Conservation (phyloP, 2,888 invertebrate species). For the Philereme vetulata region DNA sequence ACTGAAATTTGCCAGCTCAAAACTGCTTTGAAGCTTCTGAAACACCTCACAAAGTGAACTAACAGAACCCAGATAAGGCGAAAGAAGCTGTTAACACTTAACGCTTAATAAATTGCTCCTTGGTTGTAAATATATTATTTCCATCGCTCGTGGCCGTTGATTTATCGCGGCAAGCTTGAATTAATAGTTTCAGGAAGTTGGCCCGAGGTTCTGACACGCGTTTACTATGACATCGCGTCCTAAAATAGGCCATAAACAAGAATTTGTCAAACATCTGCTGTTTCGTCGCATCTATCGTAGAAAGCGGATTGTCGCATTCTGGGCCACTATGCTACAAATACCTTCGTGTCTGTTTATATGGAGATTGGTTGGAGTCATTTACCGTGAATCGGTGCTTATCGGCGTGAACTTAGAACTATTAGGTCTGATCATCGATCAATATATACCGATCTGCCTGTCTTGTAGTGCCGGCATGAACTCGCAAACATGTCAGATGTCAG, state of each 20-base stretch:
- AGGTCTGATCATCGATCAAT: too few relatives aligned
- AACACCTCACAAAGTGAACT: constrained; percentile 17
- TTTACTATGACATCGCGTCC: constrained; percentile 46
- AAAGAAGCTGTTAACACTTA: constrained; percentile 55
- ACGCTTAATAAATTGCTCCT: constrained; percentile 58
- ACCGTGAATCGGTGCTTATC: too few relatives aligned
- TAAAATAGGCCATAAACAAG: constrained; percentile 52
- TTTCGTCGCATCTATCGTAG: constrained; percentile 14
- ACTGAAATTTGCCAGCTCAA: constrained; percentile 10
- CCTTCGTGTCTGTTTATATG: too few relatives aligned
- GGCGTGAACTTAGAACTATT: too few relatives aligned
- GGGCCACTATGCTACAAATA: too few relatives aligned
- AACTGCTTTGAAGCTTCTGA: constrained; percentile 10
- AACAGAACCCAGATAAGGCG: constrained; percentile 26
- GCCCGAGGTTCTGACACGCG: constrained; percentile 43
- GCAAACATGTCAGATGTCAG: not conserved
- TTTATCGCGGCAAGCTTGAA: constrained; percentile 58
- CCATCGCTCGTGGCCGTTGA: constrained; percentile 57
- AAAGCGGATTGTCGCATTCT: constrained; percentile 3
- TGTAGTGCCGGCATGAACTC: too few relatives aligned
- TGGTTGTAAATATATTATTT: constrained; percentile 63
- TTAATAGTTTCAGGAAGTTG: constrained; percentile 71
- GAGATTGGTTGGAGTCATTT: too few relatives aligned
- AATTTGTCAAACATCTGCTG: constrained; percentile 39
- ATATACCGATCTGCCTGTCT: too few relatives aligned